Evolutionary conservation across 1,140 invertebrate genomes (phyloP), one percentile per base, ranked within the genome.

Genomic region (Calliopsis andreniformis): DNA sequence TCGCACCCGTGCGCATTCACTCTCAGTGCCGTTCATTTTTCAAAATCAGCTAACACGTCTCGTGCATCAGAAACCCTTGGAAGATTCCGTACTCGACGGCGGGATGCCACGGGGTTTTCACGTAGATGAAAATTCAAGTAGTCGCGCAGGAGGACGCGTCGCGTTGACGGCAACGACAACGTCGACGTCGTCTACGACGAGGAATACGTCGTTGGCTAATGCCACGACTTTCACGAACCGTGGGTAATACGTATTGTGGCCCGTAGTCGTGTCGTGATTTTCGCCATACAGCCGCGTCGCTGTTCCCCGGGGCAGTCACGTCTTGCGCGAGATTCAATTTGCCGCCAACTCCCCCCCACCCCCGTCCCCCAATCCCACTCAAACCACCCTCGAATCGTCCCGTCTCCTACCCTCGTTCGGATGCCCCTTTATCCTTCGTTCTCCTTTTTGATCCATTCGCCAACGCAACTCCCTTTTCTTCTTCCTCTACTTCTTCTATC

Each of bases 301-400:
- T 86, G 86, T 86, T 88, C 89, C 88, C 87, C 79, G 85, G 88
- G 90, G 89, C 88, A 84, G 89, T 91, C 90, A 91, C 90, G 90
- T 91, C 89, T 90, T 87, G 79, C 87, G 86, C 89, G 88, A 89
- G 89, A 91, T 91, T 91, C 90, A 83, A 83, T 84, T 84, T 84
- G 76, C 81, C 81, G 80, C 76, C 55, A 83, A 86, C 80, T 75
- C 73, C 77, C 53, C 42, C 59, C 59, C 45, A 28, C 30, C 18
- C 43, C 25, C n/a, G 32, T 55, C 20, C 16, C 45, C 53, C 45
- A n/a, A 20, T 61, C 32, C 30, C 32, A 39, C 28, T 75, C 58
- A 49, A 49, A 43, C 51, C 70, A 62, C 67, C 42, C 25, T 47
- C 39, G 67, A 45, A 59, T 18, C 39, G 25, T 80, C 68, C 68